Percentiles rank a stretch among this genome's conserved stretches.
These are phyloP conservation scores for Xestia ashworthii DNA, from an alignment of 2,888 invertebrate genomes.

Conservation along the genomic window DNA sequence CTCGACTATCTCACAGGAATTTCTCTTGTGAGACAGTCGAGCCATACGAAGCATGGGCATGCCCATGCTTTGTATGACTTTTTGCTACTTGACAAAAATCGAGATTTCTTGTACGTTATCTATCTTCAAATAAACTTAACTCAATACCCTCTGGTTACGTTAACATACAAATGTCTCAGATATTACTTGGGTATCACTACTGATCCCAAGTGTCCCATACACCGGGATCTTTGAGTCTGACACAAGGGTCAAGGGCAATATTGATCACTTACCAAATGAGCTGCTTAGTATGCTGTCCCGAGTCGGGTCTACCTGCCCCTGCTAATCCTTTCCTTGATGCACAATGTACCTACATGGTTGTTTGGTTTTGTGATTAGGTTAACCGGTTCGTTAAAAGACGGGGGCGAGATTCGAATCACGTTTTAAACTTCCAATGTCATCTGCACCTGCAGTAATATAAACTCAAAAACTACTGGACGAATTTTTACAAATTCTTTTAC, in stretches of 20 bases:
- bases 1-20: too few species aligned
- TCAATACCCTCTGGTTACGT: not conserved
- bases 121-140: not conserved
- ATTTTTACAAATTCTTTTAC: too few species aligned
- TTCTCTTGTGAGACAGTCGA: too few species aligned
- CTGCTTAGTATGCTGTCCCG: conserved; percentile 40
- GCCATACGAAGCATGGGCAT: too few species aligned
- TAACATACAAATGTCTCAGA: conserved; percentile 1
- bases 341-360: conserved; percentile 4
- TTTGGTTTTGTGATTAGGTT: conserved; percentile 18
- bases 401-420: not conserved
- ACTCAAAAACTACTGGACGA: too few species aligned
- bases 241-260: conserved; percentile 29
- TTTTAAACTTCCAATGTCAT: not conserved
- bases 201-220: conserved; percentile 2
- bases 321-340: conserved; percentile 26
- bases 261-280: conserved; percentile 36
- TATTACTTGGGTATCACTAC: not conserved
- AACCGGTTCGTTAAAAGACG: not conserved
- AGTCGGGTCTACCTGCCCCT: conserved; percentile 3
- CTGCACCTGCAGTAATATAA: too few species aligned
- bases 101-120: not conserved
- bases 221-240: not conserved
- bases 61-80: not conserved
- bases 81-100: not conserved